Base-by-base conservation (phyloP, 2,888 invertebrate genomes). In the Craniophora ligustri region DNA sequence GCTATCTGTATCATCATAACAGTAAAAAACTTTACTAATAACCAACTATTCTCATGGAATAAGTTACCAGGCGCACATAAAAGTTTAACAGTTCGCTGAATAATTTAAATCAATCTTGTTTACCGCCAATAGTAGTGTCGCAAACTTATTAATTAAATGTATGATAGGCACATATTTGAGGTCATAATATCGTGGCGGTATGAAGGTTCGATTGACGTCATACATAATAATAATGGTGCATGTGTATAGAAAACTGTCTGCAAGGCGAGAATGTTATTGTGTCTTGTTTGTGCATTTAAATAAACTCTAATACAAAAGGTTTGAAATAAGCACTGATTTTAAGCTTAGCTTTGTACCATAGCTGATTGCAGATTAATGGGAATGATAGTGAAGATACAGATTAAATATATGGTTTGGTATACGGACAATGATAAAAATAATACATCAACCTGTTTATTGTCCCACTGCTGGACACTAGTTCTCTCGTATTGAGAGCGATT, bases 211-310 rank as follows among this genome's bases (percentile, higher is more conserved):
- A 68, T 63, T 67, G 50, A 65, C 68, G 64, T 70, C 75, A 72
- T 76, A 71, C 76, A 75, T 75, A 79, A 79, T 70, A 75, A 76
- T 67, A 76, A 26, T 72, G 79, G 76, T 68, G 71, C 67, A 65
- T 70, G 65, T 72, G 73, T 66, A 47, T 63, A 69, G 68, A 63
- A 67, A 57, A 59, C 57, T 62, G 40, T 47, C 48, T 44, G 57
- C 61, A 59, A 62, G 61, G 66, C 63, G 64, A 66, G 74, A 72
- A 61, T 48, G 30, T 55, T 55, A 47, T 54, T 46, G 30, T 41
- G 31, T 26, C n/a, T 26, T 26, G n/a, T n/a, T 26, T n/a, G n/a
- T n/a, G n/a, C n/a, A 26, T n/a, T 26, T n/a, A n/a, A 4, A 26
- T 26, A 26, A 26, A n/a, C n/a, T 4, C n/a, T 26, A n/a, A 10